Base-by-base conservation (phyloP, 2,113 vertebrate species). In the Bostrychus sinensis region DNA sequence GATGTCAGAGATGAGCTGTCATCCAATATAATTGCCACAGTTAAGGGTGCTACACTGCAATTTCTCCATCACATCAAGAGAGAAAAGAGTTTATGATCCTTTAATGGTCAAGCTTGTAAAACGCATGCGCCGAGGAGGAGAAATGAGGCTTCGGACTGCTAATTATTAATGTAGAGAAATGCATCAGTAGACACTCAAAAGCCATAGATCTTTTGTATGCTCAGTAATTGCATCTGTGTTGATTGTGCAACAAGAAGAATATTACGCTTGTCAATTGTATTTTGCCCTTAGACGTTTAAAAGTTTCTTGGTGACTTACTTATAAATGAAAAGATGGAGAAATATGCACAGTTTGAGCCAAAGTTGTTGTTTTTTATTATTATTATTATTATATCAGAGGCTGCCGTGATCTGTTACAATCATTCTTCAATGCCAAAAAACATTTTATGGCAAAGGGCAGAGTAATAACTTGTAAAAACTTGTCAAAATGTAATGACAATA, bases 21-120 rank as follows among this genome's bases (percentile, higher is more conserved):
- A 82, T 78, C 75, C 37, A 13, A 63, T 74, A 50, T 76, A 91
- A 86, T 74, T 88, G 86, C 38, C 30, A 38, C 63, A 41, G 67
- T 72, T 86, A 72, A 70, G 59, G 55, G 62, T 10, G 59, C 26
- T 38, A 62, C 54, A 25, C 62, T 60, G 60, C 57, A 65, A 73
- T 85, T 66, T 77, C 50, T 69, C 10, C 28, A 34, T 62, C 12
- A 26, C 61, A 75, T 79, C 72, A 77, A 59, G 68, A 68, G 42
- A 20, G 48, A 66, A 51, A 28, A 30, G 30, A 72, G 64, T 81
- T 83, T 72, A 79, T 57, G 69, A 79, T 66, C 56, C 70, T 72
- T 81, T 74, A 74, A 67, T 72, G 69, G 65, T 64, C 45, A 53
- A 58, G 75, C 61, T 63, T 79, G 66, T 71, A 71, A 78, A 77